These are phyloP conservation scores for Gambelia wislizenii DNA, from an alignment of 2,797 vertebrate species.

Conservation along the genomic window DNA sequence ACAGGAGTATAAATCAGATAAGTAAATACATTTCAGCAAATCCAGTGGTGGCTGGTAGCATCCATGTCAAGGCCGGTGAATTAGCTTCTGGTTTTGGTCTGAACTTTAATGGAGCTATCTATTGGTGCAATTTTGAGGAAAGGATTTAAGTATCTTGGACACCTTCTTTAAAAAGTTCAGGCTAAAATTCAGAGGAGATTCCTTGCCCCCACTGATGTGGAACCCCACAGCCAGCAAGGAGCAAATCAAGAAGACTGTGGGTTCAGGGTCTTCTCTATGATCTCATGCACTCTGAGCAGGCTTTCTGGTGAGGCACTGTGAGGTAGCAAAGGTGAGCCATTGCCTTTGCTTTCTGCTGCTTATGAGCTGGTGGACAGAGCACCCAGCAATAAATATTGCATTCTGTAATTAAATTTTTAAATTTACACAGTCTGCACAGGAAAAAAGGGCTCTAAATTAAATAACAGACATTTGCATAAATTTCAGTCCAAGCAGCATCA, in stretches of 20 bases:
- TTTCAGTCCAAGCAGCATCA: conserved; percentile 58
- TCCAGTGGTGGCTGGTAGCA: no score
- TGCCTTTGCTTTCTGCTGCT: conserved; percentile 23
- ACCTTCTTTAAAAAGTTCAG: no score
- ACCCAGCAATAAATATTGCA: conserved; percentile 60
- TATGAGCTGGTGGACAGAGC: conserved; percentile 15
- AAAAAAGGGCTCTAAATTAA: conserved; percentile 67
- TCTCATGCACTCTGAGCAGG: background rate
- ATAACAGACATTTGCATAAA: conserved; percentile 68
- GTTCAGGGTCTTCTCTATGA: background rate
- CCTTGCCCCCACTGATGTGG: no score
- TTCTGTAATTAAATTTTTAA: conserved; percentile 74
- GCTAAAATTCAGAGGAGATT: no score
- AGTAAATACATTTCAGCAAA: no score
- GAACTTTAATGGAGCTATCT: no score
- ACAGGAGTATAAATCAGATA: no score
- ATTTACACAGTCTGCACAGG: conserved; percentile 55
- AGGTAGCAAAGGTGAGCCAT: background rate
- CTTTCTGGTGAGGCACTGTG: conserved; percentile 15
- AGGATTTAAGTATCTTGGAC: no score
- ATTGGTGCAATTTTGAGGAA: no score
- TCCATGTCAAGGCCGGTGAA: no score
- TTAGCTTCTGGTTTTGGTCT: no score
- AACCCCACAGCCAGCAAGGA: no score
- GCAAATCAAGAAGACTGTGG: background rate